These are phyloP conservation scores for Cyclura pinguis DNA, from an alignment of 2,797 vertebrate species.

Conservation along the genomic window DNA sequence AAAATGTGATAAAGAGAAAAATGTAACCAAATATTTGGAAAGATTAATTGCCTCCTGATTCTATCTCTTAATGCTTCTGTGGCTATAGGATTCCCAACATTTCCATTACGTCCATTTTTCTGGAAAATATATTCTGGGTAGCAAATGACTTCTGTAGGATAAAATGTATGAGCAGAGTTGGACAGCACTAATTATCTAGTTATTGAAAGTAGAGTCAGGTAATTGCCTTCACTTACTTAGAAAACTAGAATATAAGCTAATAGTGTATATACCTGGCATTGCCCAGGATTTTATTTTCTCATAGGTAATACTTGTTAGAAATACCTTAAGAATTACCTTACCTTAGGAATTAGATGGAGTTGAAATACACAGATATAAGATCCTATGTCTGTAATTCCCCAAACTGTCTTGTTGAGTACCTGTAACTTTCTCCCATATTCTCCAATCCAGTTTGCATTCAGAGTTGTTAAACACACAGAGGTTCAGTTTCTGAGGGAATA, in stretches of 20 bases:
- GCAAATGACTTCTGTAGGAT: neutral
- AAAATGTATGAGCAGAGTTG: neutral
- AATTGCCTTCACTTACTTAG: neutral
- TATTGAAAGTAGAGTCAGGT: neutral
- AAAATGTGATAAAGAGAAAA: neutral
- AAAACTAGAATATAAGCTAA: neutral
- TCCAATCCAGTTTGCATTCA: no score
- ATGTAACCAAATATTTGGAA: slow-evolving; percentile 5
- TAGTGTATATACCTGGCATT: no score
- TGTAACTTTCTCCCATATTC: no score
- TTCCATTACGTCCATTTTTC: neutral
- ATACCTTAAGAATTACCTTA: no score
- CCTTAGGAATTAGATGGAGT: no score
- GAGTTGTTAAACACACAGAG: no score
- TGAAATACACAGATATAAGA: no score
- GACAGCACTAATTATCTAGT: neutral
- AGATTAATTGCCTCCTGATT: neutral
- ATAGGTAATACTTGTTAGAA: no score
- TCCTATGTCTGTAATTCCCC: no score
- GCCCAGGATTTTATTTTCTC: no score
- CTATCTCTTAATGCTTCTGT: neutral
- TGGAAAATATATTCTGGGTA: neutral
- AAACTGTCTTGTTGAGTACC: no score
- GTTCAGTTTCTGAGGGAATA: no score
- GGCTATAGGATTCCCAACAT: neutral